Conservation (phyloP, 2,888 invertebrate genomes). For the Spatulosminthurus flaviceps region DNA sequence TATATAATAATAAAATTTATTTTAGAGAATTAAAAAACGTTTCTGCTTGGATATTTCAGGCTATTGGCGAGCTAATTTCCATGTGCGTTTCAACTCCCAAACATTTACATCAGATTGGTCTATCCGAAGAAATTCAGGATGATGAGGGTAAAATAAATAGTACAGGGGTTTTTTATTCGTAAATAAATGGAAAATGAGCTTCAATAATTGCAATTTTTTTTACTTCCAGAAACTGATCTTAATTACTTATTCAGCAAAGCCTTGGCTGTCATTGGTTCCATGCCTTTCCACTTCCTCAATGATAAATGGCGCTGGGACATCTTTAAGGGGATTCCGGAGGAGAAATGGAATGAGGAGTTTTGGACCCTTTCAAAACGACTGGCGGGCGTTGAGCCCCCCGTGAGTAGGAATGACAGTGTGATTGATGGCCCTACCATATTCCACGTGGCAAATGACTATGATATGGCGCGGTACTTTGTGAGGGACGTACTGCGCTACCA, state of each 20-base stretch:
- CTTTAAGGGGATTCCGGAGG: constrained; percentile 64
- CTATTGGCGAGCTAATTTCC: too few species aligned
- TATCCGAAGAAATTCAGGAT: too few species aligned
- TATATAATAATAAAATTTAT: too few species aligned
- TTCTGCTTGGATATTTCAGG: too few species aligned
- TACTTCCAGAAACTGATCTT: constrained; percentile 64
- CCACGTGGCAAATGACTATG: constrained; percentile 64
- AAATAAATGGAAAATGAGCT: too few species aligned
- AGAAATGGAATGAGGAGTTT: constrained; percentile 65
- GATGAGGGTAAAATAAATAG: too few species aligned
- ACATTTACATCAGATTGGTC: too few species aligned
- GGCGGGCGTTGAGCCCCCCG: constrained; percentile 64
- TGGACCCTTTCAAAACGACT: constrained; percentile 64
- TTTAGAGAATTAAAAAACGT: too few species aligned
- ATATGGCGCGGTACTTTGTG: constrained; percentile 67
- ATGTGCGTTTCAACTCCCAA: too few species aligned
- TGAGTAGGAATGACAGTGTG: constrained; percentile 56
- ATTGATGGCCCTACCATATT: constrained; percentile 64
- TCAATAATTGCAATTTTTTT: too few species aligned
- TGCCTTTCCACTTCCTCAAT: constrained; percentile 66
- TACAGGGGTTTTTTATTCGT: too few species aligned
- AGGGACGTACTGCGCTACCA: constrained; percentile 69
- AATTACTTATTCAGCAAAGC: constrained; percentile 66
- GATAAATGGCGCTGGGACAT: constrained; percentile 65
- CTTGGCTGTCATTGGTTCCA: constrained; percentile 65